Conservation (phyloP, 1,140 invertebrate genomes). For the Drosophila willistoni region DNA sequence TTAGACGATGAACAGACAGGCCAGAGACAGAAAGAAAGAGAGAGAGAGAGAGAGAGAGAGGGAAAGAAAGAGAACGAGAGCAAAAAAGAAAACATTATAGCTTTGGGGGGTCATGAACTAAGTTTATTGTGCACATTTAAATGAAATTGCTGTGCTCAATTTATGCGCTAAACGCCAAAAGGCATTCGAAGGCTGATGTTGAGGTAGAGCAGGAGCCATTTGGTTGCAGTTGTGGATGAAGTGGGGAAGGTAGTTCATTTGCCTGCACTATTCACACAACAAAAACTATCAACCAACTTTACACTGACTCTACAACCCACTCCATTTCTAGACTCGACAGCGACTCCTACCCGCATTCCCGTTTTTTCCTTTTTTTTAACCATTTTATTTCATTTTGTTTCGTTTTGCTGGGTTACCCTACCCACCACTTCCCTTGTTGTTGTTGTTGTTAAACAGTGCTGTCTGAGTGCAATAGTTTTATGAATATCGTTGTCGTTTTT, state of each 20-base stretch:
- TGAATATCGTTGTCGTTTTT: slow-evolving; percentile 53
- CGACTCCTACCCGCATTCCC: neutral
- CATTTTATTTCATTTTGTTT: slow-evolving; percentile 15
- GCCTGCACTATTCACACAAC: slow-evolving; percentile 25
- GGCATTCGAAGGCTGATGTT: slow-evolving; percentile 48
- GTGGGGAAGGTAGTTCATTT: neutral
- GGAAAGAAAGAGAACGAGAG: slow-evolving; percentile 2
- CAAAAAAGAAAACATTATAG: slow-evolving; percentile 36
- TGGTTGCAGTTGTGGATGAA: slow-evolving; percentile 2
- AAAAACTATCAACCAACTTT: slow-evolving; percentile 41
- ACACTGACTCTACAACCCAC: slow-evolving; percentile 2
- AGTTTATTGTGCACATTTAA: slow-evolving; percentile 82
- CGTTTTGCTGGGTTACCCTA: neutral
- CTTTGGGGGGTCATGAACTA: slow-evolving; percentile 73
- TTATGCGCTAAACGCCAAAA: slow-evolving; percentile 72
- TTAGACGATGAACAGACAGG: slow-evolving; percentile 62
- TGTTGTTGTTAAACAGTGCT: slow-evolving; percentile 49
- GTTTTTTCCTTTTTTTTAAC: slow-evolving; percentile 1
- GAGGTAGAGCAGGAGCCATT: slow-evolving; percentile 8
- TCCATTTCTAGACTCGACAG: neutral
- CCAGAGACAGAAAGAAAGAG: slow-evolving; percentile 20
- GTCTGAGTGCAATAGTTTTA: slow-evolving; percentile 61
- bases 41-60: neutral
- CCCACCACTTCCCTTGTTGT: neutral
- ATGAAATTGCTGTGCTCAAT: slow-evolving; percentile 81